Percentiles rank a stretch among this genome's conserved stretches.
Conservation (phyloP, 2,113 vertebrate genomes). For the Dipodomys stephensi region DNA sequence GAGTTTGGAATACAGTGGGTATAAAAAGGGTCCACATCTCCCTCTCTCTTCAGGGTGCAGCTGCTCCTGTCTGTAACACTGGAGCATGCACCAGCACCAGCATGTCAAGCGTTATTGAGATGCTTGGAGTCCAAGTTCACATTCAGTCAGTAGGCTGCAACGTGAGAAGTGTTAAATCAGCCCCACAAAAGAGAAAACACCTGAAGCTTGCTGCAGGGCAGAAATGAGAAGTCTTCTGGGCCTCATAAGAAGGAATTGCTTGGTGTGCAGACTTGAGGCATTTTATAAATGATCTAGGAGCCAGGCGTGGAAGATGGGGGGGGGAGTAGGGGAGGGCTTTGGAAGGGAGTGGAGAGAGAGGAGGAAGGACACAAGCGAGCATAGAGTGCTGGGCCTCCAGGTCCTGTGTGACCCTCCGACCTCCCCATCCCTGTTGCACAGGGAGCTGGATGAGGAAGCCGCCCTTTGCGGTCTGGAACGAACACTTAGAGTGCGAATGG, state of each 20-base stretch:
- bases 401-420: neutral
- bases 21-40: no score
- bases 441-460: neutral
- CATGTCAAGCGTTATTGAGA: neutral
- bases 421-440: neutral
- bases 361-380: neutral
- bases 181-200: neutral
- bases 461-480: neutral
- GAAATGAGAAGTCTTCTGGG: neutral
- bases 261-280: neutral
- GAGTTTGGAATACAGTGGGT: neutral
- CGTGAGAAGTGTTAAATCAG: neutral
- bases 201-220: neutral
- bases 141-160: neutral
- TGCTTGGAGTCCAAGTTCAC: neutral
- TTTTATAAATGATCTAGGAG: neutral
- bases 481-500: neutral
- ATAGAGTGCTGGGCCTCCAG: neutral
- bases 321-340: rapidly evolving
- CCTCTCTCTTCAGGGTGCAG: neutral
- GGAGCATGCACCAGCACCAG: neutral
- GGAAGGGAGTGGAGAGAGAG: neutral
- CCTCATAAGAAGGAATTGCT: neutral
- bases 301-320: no score
- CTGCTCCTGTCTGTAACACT: neutral